Percentiles rank a stretch among this genome's conserved stretches.
These are phyloP conservation scores for Sander vitreus DNA, from an alignment of 2,113 vertebrate genomes.

Conservation along the genomic window DNA sequence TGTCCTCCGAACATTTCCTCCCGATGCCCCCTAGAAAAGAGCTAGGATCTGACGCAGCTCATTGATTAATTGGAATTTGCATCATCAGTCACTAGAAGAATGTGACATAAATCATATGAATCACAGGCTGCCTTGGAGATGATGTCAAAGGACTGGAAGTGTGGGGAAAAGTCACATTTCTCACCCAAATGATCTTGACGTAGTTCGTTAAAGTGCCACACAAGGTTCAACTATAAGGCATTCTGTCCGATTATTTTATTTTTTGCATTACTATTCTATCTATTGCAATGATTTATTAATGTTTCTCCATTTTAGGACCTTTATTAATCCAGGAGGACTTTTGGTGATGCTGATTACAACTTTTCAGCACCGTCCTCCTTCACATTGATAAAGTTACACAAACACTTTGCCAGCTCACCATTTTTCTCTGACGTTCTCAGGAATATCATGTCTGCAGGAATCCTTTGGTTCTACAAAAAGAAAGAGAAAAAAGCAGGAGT, in stretches of 20 bases:
- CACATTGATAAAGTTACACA: constrained; percentile 23
- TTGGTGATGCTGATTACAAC: background rate
- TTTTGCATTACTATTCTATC: background rate
- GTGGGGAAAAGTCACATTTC: constrained; percentile 36
- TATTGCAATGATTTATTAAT: background rate
- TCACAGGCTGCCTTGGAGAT: constrained; percentile 24
- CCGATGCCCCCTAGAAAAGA: constrained; percentile 35
- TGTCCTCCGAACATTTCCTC: constrained; percentile 65
- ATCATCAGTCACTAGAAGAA: constrained; percentile 65
- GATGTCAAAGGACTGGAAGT: constrained; percentile 44
- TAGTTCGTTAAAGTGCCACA: constrained; percentile 3
- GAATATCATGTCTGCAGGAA: constrained; percentile 87
- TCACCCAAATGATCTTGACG: constrained; percentile 39
- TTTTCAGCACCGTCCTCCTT: background rate
- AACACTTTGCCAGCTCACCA: constrained; percentile 70
- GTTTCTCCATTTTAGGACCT: background rate
- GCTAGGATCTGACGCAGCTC: constrained; percentile 40
- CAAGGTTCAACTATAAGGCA: constrained; percentile 13
- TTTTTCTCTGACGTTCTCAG: constrained; percentile 84
- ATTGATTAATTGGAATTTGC: constrained; percentile 72
- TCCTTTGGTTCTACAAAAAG: constrained; percentile 83
- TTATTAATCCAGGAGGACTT: background rate
- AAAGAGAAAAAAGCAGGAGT: background rate
- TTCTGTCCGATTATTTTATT: constrained; percentile 1
- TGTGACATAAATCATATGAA: constrained; percentile 60